phyloP scores from a whole-genome alignment of 2,113 vertebrate species.

The Macaca fascicularis region T2T-MFA8v1.1 NC_088377.1:24378501-24379000 shows the following conservation, averaged over 20 bases:
- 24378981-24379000: no score
- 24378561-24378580: neutral
- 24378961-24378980: no score
- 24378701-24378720: neutral
- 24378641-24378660: neutral
- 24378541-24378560: neutral
- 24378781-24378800: neutral
- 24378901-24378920: no score
- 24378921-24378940: no score
- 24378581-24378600: neutral
- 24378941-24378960: no score
- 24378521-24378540: neutral
- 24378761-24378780: neutral
- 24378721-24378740: neutral
- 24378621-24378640: neutral
- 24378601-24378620: neutral
- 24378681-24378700: neutral
- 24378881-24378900: no score
- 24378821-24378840: neutral
- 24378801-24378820: neutral
- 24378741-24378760: neutral
- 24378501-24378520: neutral
- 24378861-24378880: no score
- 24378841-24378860: no score
- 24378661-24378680: neutral